These are phyloP conservation scores for Anniella stebbinsi DNA, from an alignment of 2,797 vertebrate species.

Conservation along the genomic window DNA sequence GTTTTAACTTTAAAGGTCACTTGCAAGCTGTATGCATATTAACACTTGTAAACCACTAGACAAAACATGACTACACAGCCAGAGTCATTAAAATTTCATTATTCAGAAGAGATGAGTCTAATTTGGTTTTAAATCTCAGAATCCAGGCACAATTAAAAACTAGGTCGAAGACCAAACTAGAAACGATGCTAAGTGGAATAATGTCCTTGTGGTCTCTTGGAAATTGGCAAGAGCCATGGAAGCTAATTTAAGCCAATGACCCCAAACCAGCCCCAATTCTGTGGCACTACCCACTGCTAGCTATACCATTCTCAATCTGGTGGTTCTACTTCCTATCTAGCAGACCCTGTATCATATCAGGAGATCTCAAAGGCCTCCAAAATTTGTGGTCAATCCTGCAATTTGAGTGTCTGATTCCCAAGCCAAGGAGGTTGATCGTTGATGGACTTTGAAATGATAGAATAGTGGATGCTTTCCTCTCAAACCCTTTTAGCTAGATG, in stretches of 20 bases:
- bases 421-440: background rate
- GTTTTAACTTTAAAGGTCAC: background rate
- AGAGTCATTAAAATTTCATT: constrained; percentile 14
- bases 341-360: background rate
- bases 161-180: background rate
- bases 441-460: background rate
- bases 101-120: constrained; percentile 24
- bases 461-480: background rate
- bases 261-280: background rate
- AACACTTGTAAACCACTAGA: background rate
- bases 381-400: background rate
- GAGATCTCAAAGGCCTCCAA: background rate
- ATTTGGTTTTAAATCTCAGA: constrained; percentile 15
- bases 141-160: background rate
- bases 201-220: background rate
- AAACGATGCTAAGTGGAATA: background rate
- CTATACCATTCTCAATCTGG: too few relatives aligned
- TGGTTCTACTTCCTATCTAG: background rate
- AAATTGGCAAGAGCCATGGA: background rate
- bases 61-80: background rate
- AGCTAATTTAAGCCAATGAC: background rate
- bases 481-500: background rate
- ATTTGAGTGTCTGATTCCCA: background rate
- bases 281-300: background rate
- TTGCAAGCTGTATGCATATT: background rate